A percentile compares a stretch with the other conserved stretches of the same genome.
Conservation (phyloP, 2,888 invertebrate species). For the Disparrhopalites patrizii region DNA sequence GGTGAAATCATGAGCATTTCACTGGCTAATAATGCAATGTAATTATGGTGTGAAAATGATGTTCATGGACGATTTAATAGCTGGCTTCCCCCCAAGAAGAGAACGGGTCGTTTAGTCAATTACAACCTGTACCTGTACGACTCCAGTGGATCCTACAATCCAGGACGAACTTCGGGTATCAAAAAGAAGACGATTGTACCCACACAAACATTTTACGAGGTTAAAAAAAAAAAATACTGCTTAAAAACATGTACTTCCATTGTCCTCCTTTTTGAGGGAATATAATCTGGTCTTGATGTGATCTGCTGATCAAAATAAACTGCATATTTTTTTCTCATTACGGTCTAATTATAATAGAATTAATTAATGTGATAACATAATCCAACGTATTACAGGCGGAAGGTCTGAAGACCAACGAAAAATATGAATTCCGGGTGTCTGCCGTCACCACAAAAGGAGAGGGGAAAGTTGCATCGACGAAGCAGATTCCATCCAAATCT, state of each 20-base stretch:
- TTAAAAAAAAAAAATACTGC: too few species aligned
- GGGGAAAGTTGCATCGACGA: conserved; percentile 30
- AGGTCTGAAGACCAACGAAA: conserved; percentile 49
- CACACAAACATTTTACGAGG: conserved; percentile 5
- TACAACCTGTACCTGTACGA: conserved; percentile 8
- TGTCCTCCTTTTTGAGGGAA: too few species aligned
- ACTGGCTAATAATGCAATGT: too few species aligned
- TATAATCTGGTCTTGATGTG: too few species aligned
- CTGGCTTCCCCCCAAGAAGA: conserved; percentile 22
- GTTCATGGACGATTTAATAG: too few species aligned
- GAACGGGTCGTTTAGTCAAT: conserved; percentile 7
- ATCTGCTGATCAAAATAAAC: too few species aligned
- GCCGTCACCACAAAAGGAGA: conserved; percentile 42
- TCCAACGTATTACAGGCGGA: conserved; percentile 35
- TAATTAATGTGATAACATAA: too few species aligned
- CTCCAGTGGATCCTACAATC: not conserved
- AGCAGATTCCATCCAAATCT: conserved; percentile 34
- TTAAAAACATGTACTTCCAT: too few species aligned
- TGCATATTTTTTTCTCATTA: too few species aligned
- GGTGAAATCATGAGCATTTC: too few species aligned
- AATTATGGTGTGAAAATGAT: too few species aligned
- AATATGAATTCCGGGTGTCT: conserved; percentile 44
- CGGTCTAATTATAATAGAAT: too few species aligned
- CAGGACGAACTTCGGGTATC: conserved; percentile 5
- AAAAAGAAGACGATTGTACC: conserved; percentile 18